Evolutionary conservation across 2,113 vertebrate genomes (phyloP), one percentile per base, ranked within the genome.

Genomic region (Miniopterus natalensis): DNA sequence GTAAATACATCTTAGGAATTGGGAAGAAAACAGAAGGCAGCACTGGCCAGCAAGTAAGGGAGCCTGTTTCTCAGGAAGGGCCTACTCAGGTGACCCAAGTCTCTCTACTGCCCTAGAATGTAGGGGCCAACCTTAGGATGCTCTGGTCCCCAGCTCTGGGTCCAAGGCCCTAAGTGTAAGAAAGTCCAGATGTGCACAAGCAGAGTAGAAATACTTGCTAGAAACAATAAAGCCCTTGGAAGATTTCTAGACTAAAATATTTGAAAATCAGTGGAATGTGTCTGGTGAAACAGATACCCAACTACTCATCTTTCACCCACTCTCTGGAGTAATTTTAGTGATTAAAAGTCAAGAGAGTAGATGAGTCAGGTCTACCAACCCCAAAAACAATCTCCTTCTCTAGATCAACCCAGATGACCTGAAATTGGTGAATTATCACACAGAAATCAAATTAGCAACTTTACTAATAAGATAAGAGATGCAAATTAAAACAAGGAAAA

Each of bases 301-400:
- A 84, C 88, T 83, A 94, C 59, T 94, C 83, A 93, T 70, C 15
- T n/a, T n/a, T 95, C n/a, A 81, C 55, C 71, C 31, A 93, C 92
- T 95, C 27, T 20, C 2, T 89, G 65, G 27, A 79, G n/a, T 55
- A 18, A 51, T 79, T 47, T 92, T 47, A 49, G 65, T 78, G 31
- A 86, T 40, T 53, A 71, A 86, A 91, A 96, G 80, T 75, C 86
- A 87, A 84, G 55, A n/a, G 40, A 96, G 45, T 40, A 93, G 65
- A 92, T 79, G 59, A 96, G 25, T 96, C 93, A 96, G 65, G 31
- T 80, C 84, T 63, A 0, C 74, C 74, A 86, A 23, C 57, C 21
- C 18, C 23, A 59, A 25, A 18, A 17, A 79, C 29, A 81, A 45
- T 13, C 57, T 23, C 53, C 49, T 86, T 95, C 53, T 71, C 49